Base-by-base conservation (phyloP, 37 sponge, comb jelly and placozoan species). In the Haliclona indistincta region DNA sequence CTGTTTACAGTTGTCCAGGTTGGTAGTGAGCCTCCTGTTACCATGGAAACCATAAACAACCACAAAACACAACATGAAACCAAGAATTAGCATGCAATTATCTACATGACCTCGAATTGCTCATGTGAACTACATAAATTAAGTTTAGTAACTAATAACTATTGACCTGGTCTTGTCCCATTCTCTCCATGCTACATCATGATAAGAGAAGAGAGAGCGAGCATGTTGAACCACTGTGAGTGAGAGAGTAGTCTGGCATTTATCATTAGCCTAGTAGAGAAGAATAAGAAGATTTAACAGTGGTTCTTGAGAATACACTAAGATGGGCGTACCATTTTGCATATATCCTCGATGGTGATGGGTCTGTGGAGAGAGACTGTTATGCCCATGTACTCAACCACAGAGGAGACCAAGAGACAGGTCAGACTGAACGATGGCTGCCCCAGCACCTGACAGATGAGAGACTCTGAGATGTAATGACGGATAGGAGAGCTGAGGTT, bases 141-240 rank as follows among this genome's bases (percentile, higher is more conserved):
- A n/a, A n/a, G n/a, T n/a, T n/a, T n/a, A n/a, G n/a, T n/a, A n/a
- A n/a, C n/a, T n/a, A n/a, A n/a, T n/a, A n/a, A n/a, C n/a, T n/a
- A n/a, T n/a, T n/a, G n/a, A 84, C 86, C 76, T 90, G 32, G 79
- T 74, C 33, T 77, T 91, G 70, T 91, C 92, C 47, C 87, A 68
- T 41, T 91, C 92, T 37, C 92, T 86, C 92, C 92, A 91, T 4
- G 87, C 79, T 23, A 82, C 54, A 63, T 91, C 92, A 73, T 82
- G 82, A 43, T 77, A 78, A 34, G 92, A 91, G 79, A 81, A 91
- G 42, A 91, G 79, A 11, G 77, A 28, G 56, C 92, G 64, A 38
- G 87, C 92, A 30, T 91, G 92, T 22, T 82, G 83, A 7, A 78
- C 67, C 33, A 86, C 68, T 4, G 68, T 15, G 63, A 63, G 38